Base-by-base conservation (phyloP, 2,113 vertebrate genomes). In the Illadopsis cleaveri region DNA sequence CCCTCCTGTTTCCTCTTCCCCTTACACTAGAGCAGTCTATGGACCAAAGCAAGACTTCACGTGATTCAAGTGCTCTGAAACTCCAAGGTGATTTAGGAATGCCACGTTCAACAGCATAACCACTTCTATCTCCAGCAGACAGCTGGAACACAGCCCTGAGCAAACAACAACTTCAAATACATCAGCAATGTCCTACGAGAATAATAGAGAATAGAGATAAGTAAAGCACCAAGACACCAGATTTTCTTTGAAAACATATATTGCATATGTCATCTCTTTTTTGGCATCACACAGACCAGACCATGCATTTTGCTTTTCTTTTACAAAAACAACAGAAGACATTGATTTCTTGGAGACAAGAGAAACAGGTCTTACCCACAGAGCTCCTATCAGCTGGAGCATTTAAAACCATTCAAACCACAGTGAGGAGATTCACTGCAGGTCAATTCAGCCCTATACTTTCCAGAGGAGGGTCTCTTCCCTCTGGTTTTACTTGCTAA, bases 251-350 rank as follows among this genome's bases (percentile, higher is more conserved):
- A 93, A 95, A 54, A 91, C 20, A 56, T 95, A 57, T 93, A 94
- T 94, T 95, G 81, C 76, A 86, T 92, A 75, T 16, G 48, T 57
- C 78, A 60, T 50, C 54, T 62, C 75, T 77, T 89, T 86, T 97
- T 96, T 92, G 73, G 94, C 78, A 96, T 66, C 47, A 93, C 48
- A 86, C 76, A 93, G 62, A 95, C 56, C 51, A 84, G 37, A 92
- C n/a, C 58, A 84, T 45, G 40, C 44, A 77, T 62, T 75, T 84
- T 23, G 42, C 35, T 90, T 77, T 73, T 92, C 64, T 72, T 91
- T 82, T 50, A 87, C 79, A 96, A 91, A 91, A 90, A 84, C 35
- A 82, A 64, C 19, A 82, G 56, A 85, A 85, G 35, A 89, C 48
- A 56, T 60, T 76, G 27, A 78, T 62, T 93, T 95, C 37, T 78